Evolutionary conservation across 1,140 invertebrate genomes (phyloP), one percentile per base, ranked within the genome.

Genomic region (Ceratina calcarata): DNA sequence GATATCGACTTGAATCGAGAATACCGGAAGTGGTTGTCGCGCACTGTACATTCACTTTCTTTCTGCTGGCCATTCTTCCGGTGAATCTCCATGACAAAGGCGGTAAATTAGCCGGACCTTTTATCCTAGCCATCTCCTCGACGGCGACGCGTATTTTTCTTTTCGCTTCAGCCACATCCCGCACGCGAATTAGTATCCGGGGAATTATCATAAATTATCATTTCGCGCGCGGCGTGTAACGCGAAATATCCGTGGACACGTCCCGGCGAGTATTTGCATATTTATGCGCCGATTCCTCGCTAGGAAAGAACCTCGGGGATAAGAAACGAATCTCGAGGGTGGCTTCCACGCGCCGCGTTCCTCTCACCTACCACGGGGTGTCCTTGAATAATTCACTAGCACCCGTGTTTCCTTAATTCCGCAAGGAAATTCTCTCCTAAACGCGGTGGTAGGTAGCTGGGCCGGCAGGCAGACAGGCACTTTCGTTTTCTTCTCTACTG

Each of bases 141-240:
- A 13, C 72, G 20, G 16, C 13, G 8, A 10, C 37, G 37, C 37
- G 6, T 77, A 32, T 53, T 55, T 18, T 27, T 66, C 64, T n/a
- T 24, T 51, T 18, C 22, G 13, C 12, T 7, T 49, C 51, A 57
- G 16, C 51, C 49, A n/a, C 18, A 55, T 24, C n/a, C 27, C 53
- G 32, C 70, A 45, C 37, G 49, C 57, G 80, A 86, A 85, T 88
- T 86, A 83, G 72, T 77, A 51, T 77, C 72, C 72, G 37, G 22
- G n/a, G 68, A 86, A 87, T 88, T 86, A 86, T 87, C 86, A 80
- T 85, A 87, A 88, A 86, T 82, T 87, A 82, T 81, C 70, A 55
- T 74, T 72, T 70, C 37, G 60, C 55, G 65, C 51, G 32, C 60
- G 27, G 69, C 61, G 27, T 22, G 58, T 65, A 66, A 32, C 15